Base-by-base conservation (phyloP, 2,888 invertebrate species). In the Lasioglossum leucozonium region DNA sequence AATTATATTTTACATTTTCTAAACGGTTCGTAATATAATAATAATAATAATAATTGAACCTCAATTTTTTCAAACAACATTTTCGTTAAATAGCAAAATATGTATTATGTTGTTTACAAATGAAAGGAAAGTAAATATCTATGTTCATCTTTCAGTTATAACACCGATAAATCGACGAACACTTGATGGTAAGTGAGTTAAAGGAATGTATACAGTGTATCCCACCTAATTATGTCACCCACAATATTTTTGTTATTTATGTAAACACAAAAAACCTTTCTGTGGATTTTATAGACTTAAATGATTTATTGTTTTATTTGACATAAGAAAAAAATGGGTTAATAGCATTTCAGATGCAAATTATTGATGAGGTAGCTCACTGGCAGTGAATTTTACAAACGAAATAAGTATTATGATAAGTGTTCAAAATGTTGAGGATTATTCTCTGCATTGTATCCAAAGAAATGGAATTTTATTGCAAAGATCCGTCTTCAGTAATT, bases 1-100 rank as follows among this genome's bases (percentile, higher is more conserved):
- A 76, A 79, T 67, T 78, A 42, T 51, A 77, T 55, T 62, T 30
- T 58, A 44, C 62, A 42, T 69, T 58, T 69, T 26, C 13, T 30
- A 42, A 80, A 51, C 16, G 37, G 55, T 44, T 55, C 16, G 30
- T 42, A 18, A 40, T 44, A 44, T 47, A 72, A 72, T 16, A 30
- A 22, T 47, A 72, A 72, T 16, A 30, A 22, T 51, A 10, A 44
- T 16, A 44, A 67, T 62, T 30, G 62, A 62, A 30, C 16, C 30
- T 62, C 11, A 34, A 62, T 62, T 13, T 0, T 62, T 62, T 34
- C 13, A 30, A 62, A 62, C 16, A 30, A 62, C 30, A 62, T 44
- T n/a, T 47, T 30, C 26, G 4, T 69, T 30, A 16, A 62, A 30
- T 30, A 30, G 22, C 40, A 30, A 67, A 40, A 37, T 13, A 30